phyloP scores from a whole-genome alignment of 2,888 invertebrate species.

The Acanthococcus lagerstroemiae region DNA sequence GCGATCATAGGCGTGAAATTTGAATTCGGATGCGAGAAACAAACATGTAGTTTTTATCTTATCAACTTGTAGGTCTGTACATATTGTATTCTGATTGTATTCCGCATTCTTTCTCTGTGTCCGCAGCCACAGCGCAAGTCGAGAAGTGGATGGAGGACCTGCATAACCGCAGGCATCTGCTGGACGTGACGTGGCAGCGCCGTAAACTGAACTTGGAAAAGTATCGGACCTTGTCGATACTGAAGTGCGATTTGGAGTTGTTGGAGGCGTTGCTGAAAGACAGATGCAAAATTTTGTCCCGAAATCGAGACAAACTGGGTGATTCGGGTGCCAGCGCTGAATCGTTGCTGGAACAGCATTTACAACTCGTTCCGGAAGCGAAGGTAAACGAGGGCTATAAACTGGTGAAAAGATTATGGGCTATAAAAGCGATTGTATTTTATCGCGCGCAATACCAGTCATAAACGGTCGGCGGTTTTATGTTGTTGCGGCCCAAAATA shows the following conservation, averaged over 20 bases:
- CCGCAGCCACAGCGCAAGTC: constrained; percentile 55
- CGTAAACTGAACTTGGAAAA: constrained; percentile 68
- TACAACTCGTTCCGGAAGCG: constrained; percentile 58
- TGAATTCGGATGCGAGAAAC: background rate
- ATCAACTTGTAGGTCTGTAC: background rate
- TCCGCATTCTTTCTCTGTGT: background rate
- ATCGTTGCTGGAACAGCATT: constrained; percentile 56
- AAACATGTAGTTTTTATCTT: background rate
- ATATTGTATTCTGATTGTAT: constrained; percentile 3
- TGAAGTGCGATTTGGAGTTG: constrained; percentile 60
- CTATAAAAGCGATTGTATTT: too few species aligned
- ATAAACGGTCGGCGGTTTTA: too few species aligned
- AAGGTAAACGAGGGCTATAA: too few species aligned
- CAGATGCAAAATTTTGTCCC: constrained; percentile 47
- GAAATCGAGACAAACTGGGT: constrained; percentile 54
- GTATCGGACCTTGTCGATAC: constrained; percentile 59
- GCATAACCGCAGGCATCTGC: constrained; percentile 60
- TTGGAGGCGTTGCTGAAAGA: constrained; percentile 51
- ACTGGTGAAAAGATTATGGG: too few species aligned
- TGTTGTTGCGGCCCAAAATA: too few species aligned
- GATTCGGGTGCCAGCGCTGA: constrained; percentile 61
- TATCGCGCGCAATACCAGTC: too few species aligned
- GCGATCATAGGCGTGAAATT: background rate
- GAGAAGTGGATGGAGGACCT: constrained; percentile 64
- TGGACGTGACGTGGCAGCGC: constrained; percentile 58